A percentile compares a stretch with the other conserved stretches of the same genome.
phyloP scores from a whole-genome alignment of 2,888 invertebrate genomes.

The Athalia rosae region DNA sequence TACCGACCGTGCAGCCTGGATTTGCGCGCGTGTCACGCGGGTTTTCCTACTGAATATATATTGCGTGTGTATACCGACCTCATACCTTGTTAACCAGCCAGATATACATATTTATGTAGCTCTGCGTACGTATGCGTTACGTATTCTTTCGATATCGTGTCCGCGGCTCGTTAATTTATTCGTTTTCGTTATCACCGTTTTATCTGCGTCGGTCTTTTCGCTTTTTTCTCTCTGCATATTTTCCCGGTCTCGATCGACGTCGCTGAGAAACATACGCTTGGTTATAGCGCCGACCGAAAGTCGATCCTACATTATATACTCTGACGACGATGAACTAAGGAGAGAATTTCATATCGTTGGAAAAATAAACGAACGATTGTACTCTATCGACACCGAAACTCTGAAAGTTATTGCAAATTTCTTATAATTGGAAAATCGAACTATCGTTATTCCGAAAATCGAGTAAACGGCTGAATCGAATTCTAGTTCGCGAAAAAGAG shows the following conservation, averaged over 20 bases:
- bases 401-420: not conserved
- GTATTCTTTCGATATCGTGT: not conserved
- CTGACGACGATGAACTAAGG: too few relatives aligned
- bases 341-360: too few relatives aligned
- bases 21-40: constrained; percentile 34
- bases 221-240: not conserved
- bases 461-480: not conserved
- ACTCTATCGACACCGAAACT: too few relatives aligned
- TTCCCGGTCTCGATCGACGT: not conserved
- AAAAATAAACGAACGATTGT: too few relatives aligned
- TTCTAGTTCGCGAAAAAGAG: not conserved
- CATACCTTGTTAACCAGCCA: constrained; percentile 24
- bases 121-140: too few relatives aligned
- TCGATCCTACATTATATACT: too few relatives aligned
- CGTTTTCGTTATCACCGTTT: not conserved
- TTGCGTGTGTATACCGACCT: constrained; percentile 82
- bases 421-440: not conserved
- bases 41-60: constrained; percentile 61
- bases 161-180: not conserved
- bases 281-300: too few relatives aligned
- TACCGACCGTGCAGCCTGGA: constrained; percentile 56
- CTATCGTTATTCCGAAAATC: too few relatives aligned
- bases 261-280: not conserved
- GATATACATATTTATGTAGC: constrained; percentile 5
- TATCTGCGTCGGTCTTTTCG: not conserved